Evolutionary conservation across 2,113 vertebrate species (phyloP), one percentile per base, ranked within the genome.

Genomic region (Xenotilapia leptura): DNA sequence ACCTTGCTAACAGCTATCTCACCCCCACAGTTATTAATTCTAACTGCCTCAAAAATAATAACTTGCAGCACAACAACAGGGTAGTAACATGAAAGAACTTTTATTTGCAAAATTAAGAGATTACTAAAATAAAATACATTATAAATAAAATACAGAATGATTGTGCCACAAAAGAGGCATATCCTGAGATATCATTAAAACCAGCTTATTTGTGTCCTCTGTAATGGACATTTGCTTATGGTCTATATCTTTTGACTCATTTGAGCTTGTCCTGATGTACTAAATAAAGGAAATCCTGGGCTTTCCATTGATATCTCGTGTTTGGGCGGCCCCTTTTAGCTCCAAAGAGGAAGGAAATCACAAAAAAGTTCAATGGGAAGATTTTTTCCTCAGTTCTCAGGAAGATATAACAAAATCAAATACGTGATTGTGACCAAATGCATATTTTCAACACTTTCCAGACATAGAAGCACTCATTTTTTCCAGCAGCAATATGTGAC

Each of bases 21-120:
- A 75, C 0, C 0, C 23, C 70, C 0, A 19, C 15, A 19, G 0
- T 77, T 26, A 75, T 12, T 28, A 47, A 28, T 47, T 75, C 40
- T 75, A 31, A 77, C 42, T 17, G 17, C 42, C 9, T 12, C 9
- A 13, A 49, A 75, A 49, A 70, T 2, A 77, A 77, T 6, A 77
- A 31, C 23, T 19, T 77, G 9, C 26, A 31, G 45, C 45, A 26
- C 14, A 77, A 49, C 23, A 77, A 49, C 73, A 51, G 42, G 42
- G 23, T 75, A 28, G 23, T 28, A 75, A 28, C 23, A 47, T 75
- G 42, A 49, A 49, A 75, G 2, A 7, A 47, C 14, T 49, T 77
- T 77, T 77, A 77, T n/a, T 77, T 31, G 15, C 15, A 73, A 73
- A 73, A 17, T 45, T 42, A 13, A 45, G 8, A 73, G 3, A 26